These are phyloP conservation scores for Chionis minor DNA, from an alignment of 2,113 vertebrate species.

Conservation along the genomic window DNA sequence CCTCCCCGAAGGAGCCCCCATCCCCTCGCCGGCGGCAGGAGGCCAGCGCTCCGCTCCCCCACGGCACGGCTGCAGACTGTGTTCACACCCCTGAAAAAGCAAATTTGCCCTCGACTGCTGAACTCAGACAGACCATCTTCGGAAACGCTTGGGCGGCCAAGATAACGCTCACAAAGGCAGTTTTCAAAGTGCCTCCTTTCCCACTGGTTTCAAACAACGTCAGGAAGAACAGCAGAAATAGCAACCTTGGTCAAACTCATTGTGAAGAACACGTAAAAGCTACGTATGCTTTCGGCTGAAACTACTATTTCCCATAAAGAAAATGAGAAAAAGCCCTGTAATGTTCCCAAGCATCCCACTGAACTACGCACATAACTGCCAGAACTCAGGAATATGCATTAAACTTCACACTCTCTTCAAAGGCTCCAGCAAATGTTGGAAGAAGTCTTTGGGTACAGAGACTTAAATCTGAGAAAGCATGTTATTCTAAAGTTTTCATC, in stretches of 20 bases:
- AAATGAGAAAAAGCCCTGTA: neutral
- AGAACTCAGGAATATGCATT: neutral
- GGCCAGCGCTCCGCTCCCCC: too few relatives aligned
- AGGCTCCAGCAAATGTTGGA: neutral
- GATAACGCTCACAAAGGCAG: neutral
- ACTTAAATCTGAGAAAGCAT: neutral
- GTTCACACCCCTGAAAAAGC: neutral
- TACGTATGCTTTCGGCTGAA: neutral
- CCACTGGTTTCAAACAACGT: neutral
- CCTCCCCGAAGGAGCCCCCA: neutral
- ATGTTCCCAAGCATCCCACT: rapidly evolving
- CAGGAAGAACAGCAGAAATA: neutral
- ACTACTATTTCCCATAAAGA: neutral
- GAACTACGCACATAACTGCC: neutral
- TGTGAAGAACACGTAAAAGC: neutral
- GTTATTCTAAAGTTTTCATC: neutral
- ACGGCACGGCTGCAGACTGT: rapidly evolving
- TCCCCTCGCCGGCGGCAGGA: rapidly evolving
- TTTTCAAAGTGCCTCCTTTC: neutral
- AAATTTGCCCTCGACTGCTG: neutral
- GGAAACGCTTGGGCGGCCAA: neutral
- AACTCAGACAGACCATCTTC: neutral
- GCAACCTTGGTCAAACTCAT: neutral
- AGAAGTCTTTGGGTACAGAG: neutral
- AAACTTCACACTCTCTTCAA: neutral